Conservation (phyloP, 1,140 invertebrate genomes). For the Hylyphantes graminicola region DNA sequence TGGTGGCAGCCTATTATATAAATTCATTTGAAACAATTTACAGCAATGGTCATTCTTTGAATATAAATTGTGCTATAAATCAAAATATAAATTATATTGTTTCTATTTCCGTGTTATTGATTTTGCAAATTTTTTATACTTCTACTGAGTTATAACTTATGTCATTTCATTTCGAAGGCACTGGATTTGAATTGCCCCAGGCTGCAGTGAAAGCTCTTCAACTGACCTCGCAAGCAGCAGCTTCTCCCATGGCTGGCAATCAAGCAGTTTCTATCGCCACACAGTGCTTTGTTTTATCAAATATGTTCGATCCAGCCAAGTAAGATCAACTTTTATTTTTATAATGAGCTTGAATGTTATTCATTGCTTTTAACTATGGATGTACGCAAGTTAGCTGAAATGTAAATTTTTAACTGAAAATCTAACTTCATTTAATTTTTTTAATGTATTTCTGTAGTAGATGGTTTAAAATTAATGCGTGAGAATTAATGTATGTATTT, state of each 20-base stretch:
- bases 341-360: no score
- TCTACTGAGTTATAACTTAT: neutral
- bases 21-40: neutral
- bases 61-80: neutral
- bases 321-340: conserved; percentile 63
- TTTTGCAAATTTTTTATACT: neutral
- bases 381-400: no score
- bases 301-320: conserved; percentile 96
- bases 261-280: conserved; percentile 92
- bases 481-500: no score
- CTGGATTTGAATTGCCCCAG: conserved; percentile 70
- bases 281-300: conserved; percentile 98
- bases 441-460: no score
- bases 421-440: no score
- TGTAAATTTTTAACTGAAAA: no score
- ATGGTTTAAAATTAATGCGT: no score
- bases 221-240: conserved; percentile 40
- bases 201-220: conserved; percentile 69
- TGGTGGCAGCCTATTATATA: no score
- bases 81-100: neutral
- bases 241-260: conserved; percentile 27
- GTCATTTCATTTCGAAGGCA: conserved; percentile 73
- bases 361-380: no score
- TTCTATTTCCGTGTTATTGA: no score
- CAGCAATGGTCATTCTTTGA: neutral